Evolutionary conservation across 2,797 vertebrate genomes (phyloP).

Genomic region (Hydrocynus forskahlii): DNA sequence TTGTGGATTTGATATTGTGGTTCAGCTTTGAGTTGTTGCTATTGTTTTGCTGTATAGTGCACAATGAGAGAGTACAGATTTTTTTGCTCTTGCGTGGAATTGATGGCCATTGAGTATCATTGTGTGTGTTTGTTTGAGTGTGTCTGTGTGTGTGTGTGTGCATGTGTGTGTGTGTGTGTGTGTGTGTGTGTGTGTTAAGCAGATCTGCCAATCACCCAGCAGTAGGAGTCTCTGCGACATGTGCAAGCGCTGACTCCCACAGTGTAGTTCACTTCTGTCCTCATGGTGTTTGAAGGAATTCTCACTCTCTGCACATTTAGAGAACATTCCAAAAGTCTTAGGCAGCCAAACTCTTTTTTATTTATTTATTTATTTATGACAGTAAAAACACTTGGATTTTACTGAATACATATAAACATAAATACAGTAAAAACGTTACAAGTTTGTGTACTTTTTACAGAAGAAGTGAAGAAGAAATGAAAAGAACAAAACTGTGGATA

Average conservation of each 20-base stretch:
- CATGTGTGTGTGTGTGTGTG: slow-evolving; percentile 1
- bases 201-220: slow-evolving; percentile 60
- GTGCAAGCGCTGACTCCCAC: slow-evolving; percentile 60
- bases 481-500: too few relatives aligned
- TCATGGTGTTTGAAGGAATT: slow-evolving; percentile 47
- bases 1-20: neutral
- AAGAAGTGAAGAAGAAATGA: too few relatives aligned
- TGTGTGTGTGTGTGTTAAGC: slow-evolving; percentile 30
- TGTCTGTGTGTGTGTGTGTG: slow-evolving; percentile 3
- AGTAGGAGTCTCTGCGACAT: slow-evolving; percentile 56
- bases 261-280: slow-evolving; percentile 59
- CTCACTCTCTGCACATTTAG: slow-evolving; percentile 10
- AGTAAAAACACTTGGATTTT: too few relatives aligned
- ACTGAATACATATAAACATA: too few relatives aligned
- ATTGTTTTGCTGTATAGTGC: slow-evolving; percentile 9
- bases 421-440: too few relatives aligned
- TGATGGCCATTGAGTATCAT: neutral
- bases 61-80: neutral
- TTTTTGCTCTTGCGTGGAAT: neutral
- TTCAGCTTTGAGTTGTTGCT: neutral
- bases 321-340: too few relatives aligned
- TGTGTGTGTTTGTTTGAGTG: neutral
- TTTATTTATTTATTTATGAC: too few relatives aligned
- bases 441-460: too few relatives aligned
- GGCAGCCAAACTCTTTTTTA: too few relatives aligned